A percentile compares a stretch with the other conserved stretches of the same genome.
Conservation (phyloP, 2,113 vertebrate genomes). For the Ellobius talpinus region DNA sequence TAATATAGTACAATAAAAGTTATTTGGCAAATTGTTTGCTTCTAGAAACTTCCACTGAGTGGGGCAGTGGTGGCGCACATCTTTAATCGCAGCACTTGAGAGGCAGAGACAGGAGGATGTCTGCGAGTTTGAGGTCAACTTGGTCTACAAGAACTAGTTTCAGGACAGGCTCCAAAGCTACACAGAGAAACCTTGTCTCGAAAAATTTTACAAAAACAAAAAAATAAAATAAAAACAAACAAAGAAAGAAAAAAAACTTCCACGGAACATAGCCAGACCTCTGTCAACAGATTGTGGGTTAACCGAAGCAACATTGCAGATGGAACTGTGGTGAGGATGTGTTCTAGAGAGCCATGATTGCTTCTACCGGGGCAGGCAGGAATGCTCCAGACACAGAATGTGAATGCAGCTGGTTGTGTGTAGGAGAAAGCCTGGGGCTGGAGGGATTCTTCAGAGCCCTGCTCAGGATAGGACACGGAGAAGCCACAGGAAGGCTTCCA, state of each 20-base stretch:
- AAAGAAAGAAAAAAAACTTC: background rate
- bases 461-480: background rate
- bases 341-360: background rate
- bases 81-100: too few species aligned
- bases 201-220: too few species aligned
- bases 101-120: too few species aligned
- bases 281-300: background rate
- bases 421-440: background rate
- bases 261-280: background rate
- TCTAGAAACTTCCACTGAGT: background rate
- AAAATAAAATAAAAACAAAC: too few species aligned
- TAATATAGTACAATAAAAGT: background rate
- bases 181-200: too few species aligned
- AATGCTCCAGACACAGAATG: background rate
- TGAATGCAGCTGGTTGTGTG: rapidly evolving
- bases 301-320: background rate
- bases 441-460: background rate
- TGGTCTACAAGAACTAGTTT: too few species aligned
- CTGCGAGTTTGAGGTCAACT: too few species aligned
- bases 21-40: background rate
- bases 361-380: rapidly evolving
- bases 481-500: background rate
- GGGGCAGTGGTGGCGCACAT: too few species aligned
- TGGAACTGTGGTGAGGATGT: too few species aligned
- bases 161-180: too few species aligned